Percentiles rank a stretch among this genome's conserved stretches.
Conservation (phyloP, 2,113 vertebrate species). For the Urocitellus parryii region DNA sequence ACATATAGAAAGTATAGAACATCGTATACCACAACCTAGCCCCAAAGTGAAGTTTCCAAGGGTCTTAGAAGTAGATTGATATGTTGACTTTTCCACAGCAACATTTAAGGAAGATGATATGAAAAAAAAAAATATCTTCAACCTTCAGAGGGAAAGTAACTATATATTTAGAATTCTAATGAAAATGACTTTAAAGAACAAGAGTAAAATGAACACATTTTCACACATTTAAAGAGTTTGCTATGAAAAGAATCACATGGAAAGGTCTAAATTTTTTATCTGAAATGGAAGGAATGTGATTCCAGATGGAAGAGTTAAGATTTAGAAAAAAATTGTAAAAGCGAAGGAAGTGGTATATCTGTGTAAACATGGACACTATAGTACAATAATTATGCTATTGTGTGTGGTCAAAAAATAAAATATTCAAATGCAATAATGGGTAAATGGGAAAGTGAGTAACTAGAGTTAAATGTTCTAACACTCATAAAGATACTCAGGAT, state of each 20-base stretch:
- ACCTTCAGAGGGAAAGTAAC: not conserved
- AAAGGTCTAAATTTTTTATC: not conserved
- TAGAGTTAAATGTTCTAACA: not conserved
- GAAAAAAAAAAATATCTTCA: not conserved
- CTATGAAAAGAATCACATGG: not conserved
- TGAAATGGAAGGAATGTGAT: not conserved
- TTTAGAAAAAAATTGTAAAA: not conserved
- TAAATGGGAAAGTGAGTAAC: not conserved
- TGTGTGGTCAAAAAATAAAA: not conserved
- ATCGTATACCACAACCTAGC: accelerated
- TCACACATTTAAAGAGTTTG: not conserved
- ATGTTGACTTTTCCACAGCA: not conserved
- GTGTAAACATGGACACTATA: not conserved
- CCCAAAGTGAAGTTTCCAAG: not conserved
- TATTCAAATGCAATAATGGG: not conserved
- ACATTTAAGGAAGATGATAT: not conserved
- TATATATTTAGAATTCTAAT: not conserved
- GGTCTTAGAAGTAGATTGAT: not conserved
- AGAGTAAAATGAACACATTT: not conserved
- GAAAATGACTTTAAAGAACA: not conserved
- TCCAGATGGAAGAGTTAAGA: not conserved
- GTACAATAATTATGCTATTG: not conserved
- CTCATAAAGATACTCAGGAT: not conserved
- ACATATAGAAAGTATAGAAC: not conserved
- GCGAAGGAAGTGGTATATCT: not conserved